A percentile compares a stretch with the other conserved stretches of the same genome.
Evolutionary conservation across 2,113 vertebrate species (phyloP).

Genomic region (Leptocoma aspasia): DNA sequence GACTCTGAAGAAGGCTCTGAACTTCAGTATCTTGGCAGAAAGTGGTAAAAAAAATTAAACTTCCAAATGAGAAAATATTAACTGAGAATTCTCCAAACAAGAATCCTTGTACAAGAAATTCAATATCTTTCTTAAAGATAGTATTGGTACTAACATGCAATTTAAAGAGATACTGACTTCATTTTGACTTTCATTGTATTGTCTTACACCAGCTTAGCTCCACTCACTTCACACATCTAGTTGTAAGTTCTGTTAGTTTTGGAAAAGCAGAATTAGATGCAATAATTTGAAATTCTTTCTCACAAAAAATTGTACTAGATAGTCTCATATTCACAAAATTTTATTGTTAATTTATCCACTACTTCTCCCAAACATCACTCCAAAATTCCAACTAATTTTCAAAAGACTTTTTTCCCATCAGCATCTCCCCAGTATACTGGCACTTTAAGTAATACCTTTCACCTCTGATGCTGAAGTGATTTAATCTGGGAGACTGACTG

Average conservation of each 20-base stretch:
- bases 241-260: neutral
- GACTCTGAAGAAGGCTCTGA: neutral
- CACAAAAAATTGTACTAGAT: neutral
- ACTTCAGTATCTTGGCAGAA: neutral
- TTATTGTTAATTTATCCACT: neutral
- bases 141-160: neutral
- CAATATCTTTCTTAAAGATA: neutral
- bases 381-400: neutral
- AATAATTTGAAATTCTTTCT: neutral
- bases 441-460: neutral
- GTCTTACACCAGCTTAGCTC: neutral
- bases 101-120: neutral
- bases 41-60: neutral
- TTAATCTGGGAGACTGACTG: neutral
- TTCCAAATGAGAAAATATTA: neutral
- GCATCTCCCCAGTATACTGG: neutral
- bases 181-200: neutral
- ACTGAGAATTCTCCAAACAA: neutral
- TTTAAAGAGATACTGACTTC: neutral
- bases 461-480: neutral
- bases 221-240: neutral
- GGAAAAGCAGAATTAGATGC: neutral
- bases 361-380: neutral
- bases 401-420: neutral
- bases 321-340: neutral